Evolutionary conservation across 2,888 invertebrate species (phyloP).

Genomic region (Pseudococcus jackbeardsleyi): DNA sequence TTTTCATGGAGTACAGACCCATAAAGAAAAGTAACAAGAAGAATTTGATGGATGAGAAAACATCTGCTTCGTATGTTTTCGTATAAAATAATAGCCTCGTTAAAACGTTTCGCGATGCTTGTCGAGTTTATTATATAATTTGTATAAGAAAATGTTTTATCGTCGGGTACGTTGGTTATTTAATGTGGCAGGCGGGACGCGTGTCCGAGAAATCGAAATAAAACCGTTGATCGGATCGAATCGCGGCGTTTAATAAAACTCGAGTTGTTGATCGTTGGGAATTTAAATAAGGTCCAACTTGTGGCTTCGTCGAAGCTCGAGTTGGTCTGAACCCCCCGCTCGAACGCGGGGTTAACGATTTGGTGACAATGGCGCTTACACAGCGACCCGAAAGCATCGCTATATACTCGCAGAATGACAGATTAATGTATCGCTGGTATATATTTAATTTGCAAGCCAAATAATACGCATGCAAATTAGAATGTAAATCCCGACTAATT

Average conservation of each 20-base stretch:
- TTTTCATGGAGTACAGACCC: conserved; percentile 21
- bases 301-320: neutral
- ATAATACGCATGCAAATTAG: conserved; percentile 57
- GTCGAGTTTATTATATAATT: conserved; percentile 13
- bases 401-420: conserved; percentile 33
- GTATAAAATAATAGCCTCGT: conserved; percentile 45
- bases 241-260: neutral
- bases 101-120: neutral
- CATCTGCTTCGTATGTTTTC: conserved; percentile 43
- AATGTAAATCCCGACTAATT: conserved; percentile 48
- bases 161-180: too few species aligned
- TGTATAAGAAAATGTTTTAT: conserved; percentile 23
- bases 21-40: conserved; percentile 43
- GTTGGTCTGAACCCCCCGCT: too few species aligned
- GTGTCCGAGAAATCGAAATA: neutral
- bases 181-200: neutral
- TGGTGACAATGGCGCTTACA: conserved; percentile 44
- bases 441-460: conserved; percentile 49
- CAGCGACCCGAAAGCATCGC: neutral
- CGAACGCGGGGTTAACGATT: conserved; percentile 36
- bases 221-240: neutral
- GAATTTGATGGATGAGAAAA: conserved; percentile 47
- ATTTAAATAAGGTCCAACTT: conserved; percentile 52
- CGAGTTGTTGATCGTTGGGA: conserved; percentile 27
- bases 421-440: conserved; percentile 51